Conservation (phyloP, 2,888 invertebrate species). For the Aporophyla lueneburgensis region DNA sequence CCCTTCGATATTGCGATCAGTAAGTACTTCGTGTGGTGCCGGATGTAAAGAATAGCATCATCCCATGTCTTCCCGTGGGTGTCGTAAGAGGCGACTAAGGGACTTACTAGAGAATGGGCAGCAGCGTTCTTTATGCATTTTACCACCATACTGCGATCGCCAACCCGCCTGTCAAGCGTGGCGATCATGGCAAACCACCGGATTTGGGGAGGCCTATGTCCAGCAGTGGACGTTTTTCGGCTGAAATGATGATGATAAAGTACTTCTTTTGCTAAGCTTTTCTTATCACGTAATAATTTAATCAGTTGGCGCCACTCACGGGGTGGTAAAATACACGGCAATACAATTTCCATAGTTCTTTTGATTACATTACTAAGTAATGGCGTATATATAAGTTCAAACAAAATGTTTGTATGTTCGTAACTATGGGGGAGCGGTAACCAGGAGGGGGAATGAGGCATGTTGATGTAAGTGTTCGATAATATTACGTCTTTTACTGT, state of each 20-base stretch:
- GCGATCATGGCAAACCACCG: too few relatives aligned
- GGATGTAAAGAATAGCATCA: too few relatives aligned
- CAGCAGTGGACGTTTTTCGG: too few relatives aligned
- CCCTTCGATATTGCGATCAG: neutral
- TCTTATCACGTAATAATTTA: neutral
- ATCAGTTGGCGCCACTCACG: constrained; percentile 1
- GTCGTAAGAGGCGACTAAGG: too few relatives aligned
- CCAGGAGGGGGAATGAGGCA: constrained; percentile 36
- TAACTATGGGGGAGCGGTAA: constrained; percentile 50
- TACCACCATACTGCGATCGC: too few relatives aligned
- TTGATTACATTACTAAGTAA: constrained; percentile 36
- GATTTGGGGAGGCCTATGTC: too few relatives aligned
- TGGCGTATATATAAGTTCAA: neutral
- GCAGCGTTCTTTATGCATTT: too few relatives aligned
- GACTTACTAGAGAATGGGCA: too few relatives aligned
- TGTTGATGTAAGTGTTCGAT: constrained; percentile 24
- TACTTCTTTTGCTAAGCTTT: neutral
- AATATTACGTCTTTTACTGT: constrained; percentile 5
- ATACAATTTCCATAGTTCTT: constrained; percentile 5
- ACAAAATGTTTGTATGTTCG: constrained; percentile 43
- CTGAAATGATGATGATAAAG: too few relatives aligned
- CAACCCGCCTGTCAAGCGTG: too few relatives aligned
- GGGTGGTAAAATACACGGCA: neutral
- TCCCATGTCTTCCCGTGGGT: too few relatives aligned
- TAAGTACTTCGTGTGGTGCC: neutral